Percentiles rank a stretch among this genome's conserved stretches.
phyloP scores from a whole-genome alignment of 2,888 invertebrate species.

The Elmis aenea region DNA sequence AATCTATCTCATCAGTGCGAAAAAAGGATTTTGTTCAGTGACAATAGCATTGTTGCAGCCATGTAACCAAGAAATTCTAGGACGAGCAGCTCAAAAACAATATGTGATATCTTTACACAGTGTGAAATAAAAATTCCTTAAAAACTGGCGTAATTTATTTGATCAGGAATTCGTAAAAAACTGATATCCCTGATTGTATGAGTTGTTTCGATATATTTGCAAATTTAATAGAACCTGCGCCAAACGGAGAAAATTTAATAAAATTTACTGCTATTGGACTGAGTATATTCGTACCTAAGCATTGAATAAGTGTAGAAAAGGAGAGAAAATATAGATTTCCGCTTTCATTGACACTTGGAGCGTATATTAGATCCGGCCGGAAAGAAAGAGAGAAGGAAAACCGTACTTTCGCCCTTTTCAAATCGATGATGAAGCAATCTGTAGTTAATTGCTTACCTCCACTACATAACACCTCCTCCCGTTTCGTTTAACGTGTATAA shows the following conservation, averaged over 20 bases:
- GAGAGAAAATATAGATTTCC: slow-evolving; percentile 20
- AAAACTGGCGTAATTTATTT: too few relatives aligned
- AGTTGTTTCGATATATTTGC: slow-evolving; percentile 18
- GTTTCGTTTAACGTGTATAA: slow-evolving; percentile 6
- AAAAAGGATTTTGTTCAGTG: too few relatives aligned
- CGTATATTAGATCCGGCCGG: slow-evolving; percentile 31
- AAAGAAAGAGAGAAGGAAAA: slow-evolving; percentile 23
- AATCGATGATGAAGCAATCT: slow-evolving; percentile 32
- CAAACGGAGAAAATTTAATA: slow-evolving; percentile 16
- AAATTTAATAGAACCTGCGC: slow-evolving; percentile 18
- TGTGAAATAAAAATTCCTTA: too few relatives aligned
- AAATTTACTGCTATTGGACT: slow-evolving; percentile 17
- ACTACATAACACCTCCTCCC: slow-evolving; percentile 14
- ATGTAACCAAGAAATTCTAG: too few relatives aligned
- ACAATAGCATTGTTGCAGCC: too few relatives aligned
- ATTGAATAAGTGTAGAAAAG: slow-evolving; percentile 15
- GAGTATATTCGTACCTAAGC: slow-evolving; percentile 11
- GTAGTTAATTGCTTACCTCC: slow-evolving; percentile 21
- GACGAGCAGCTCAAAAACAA: too few relatives aligned
- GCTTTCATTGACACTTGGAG: slow-evolving; percentile 32
- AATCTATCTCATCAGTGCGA: too few relatives aligned
- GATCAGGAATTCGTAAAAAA: too few relatives aligned
- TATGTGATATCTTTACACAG: too few relatives aligned
- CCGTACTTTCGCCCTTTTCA: slow-evolving; percentile 23
- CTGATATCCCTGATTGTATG: slow-evolving; percentile 14